These are phyloP conservation scores for Loris lydekkerianus DNA, from an alignment of 2,797 vertebrate genomes.

Conservation along the genomic window DNA sequence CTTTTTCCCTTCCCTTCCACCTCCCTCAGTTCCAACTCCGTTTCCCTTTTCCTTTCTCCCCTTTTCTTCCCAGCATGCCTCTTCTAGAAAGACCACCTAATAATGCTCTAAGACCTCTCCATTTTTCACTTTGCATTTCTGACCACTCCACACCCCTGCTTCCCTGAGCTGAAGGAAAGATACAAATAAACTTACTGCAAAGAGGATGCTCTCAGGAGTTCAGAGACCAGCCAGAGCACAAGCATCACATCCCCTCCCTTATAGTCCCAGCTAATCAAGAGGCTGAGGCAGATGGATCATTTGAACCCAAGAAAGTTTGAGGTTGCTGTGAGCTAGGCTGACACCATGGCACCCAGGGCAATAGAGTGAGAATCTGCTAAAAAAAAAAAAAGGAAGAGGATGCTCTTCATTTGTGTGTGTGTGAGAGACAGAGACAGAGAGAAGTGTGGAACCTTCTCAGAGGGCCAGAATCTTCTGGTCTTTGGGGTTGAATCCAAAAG, in stretches of 20 bases:
- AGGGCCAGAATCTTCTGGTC: background rate
- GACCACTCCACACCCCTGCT: background rate
- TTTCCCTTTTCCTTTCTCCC: background rate
- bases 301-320: too few relatives aligned
- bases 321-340: too few relatives aligned
- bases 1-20: background rate
- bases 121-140: background rate
- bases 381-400: background rate
- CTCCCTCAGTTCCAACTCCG: background rate
- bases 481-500: slow-evolving; percentile 2
- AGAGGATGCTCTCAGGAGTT: background rate
- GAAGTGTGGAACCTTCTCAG: background rate
- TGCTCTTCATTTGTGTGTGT: background rate
- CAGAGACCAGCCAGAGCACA: too few relatives aligned
- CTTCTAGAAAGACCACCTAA: slow-evolving; percentile 24
- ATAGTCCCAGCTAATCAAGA: too few relatives aligned
- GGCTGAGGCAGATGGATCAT: too few relatives aligned
- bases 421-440: background rate
- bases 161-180: slow-evolving; percentile 56
- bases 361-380: too few relatives aligned
- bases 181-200: slow-evolving; percentile 58
- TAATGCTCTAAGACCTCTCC: background rate
- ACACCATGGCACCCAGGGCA: too few relatives aligned
- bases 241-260: too few relatives aligned
- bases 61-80: background rate